Evolutionary conservation across 2,797 vertebrate genomes (phyloP).

Genomic region (Manis crassicaudata): DNA sequence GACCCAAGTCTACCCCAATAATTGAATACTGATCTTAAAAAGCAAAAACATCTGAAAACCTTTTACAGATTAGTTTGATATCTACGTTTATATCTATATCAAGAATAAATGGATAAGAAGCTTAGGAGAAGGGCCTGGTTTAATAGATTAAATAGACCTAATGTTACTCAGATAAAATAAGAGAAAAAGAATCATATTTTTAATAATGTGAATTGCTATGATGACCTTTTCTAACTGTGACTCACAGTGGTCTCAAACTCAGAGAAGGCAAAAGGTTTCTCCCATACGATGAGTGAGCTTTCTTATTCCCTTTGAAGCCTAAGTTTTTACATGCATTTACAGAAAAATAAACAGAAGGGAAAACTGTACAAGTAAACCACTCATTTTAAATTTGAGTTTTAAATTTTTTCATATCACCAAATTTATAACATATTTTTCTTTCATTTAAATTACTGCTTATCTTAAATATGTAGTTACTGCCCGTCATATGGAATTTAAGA

Average conservation of each 20-base stretch:
- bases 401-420: conserved; percentile 13
- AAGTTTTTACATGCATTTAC: neutral
- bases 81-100: neutral
- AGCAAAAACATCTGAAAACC: neutral
- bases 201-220: neutral
- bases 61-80: neutral
- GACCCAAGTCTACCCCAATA: neutral
- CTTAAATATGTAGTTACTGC: neutral
- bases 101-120: conserved; percentile 16
- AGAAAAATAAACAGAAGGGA: neutral
- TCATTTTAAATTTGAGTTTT: conserved; percentile 16
- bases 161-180: neutral
- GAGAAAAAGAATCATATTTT: conserved; percentile 3
- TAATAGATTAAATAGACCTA: neutral
- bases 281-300: neutral
- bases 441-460: conserved; percentile 28
- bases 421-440: conserved; percentile 30
- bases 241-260: neutral
- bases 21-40: neutral
- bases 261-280: neutral
- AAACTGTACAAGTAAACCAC: neutral
- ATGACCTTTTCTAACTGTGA: neutral
- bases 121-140: neutral
- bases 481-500: conserved; percentile 44
- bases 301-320: neutral